Evolutionary conservation across 2,797 vertebrate species (phyloP), one percentile per base, ranked within the genome.

Genomic region (Meda fulgida): DNA sequence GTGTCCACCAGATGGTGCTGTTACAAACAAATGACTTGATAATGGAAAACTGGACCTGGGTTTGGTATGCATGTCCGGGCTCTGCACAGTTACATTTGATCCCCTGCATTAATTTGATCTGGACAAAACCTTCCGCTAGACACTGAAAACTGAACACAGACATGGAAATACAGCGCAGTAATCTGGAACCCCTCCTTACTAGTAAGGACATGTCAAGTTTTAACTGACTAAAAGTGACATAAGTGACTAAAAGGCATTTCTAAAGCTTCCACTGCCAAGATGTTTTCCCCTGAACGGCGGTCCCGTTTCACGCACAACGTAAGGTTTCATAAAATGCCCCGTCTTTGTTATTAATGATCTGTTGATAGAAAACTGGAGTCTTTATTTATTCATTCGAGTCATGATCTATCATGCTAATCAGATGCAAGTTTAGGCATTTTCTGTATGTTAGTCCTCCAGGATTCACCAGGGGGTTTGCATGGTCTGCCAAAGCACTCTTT

Each of bases 401-500:
- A 63, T 78, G 70, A 83, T 86, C 65, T 55, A 38, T 84, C 81
- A 83, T 65, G 60, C 53, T 82, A 84, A 89, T 83, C 63, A 84
- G 72, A 86, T 71, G 48, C 82, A 80, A 85, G 69, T 81, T 72
- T 81, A 13, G 38, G 40, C 43, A 31, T 60, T 80, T 55, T 66
- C 46, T 79, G 58, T 65, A 60, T 72, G 36, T 29, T 60, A 31
- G 38, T 92, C 92, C 91, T 92, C 91, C 83, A 89, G 90, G 90
- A 92, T 93, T 92, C 91, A 92, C 87, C 84, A 43, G 90, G 89
- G 92, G 89, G 89, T 85, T 76, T 86, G 83, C 84, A 89, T 87
- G 89, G 90, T 88, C 93, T 92, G 92, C 92, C 91, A 93, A 48
- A 84, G 87, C 16, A 72, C 81, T 82, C 86, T 81, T 82, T 90